Base-by-base conservation (phyloP, 2,888 invertebrate species). In the Trypoxylon attenuatum region DNA sequence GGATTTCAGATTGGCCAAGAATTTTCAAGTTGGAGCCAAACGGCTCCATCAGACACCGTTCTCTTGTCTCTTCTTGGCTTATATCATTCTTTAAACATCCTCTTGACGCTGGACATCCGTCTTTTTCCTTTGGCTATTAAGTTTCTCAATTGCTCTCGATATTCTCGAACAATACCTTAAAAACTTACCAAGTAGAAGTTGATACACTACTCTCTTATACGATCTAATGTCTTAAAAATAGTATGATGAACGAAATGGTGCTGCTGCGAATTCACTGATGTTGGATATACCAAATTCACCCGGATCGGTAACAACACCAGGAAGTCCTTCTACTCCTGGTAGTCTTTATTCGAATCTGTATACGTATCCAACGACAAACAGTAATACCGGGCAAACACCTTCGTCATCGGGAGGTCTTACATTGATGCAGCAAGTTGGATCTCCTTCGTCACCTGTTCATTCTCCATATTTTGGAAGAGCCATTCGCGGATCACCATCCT, bases 401-500 rank as follows among this genome's bases (percentile, higher is more conserved):
- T 79, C 80, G 23, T 79, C 82, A 0, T 69, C 77, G 8, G 71
- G 72, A 1, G 73, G 49, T 27, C 78, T 78, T 52, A 70, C 76
- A 15, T 72, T 72, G 18, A 66, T 74, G 27, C 73, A 73, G 16
- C 66, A 77, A 47, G 52, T 72, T 8, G 77, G 79, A 8, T 78
- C 80, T 33, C 76, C 82, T 2, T 45, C 82, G 25, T 79, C 82
- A 2, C 74, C 82, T 2, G 68, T 71, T 67, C 71, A 79, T 25
- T 79, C 82, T 0, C 61, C 74, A 10, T 80, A 76, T 52, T 83
- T 77, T 21, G 86, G 85, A 27, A 78, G 86, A 57, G 79, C 86
- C 8, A 86, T 85, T 63, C 79, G 85, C 39, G 85, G 86, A 2
- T 85, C 85, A 6, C 79, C 85, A 15, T 78, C 84, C 10, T 85